A percentile compares a stretch with the other conserved stretches of the same genome.
These are phyloP conservation scores for Psittacus erithacus DNA, from an alignment of 2,113 vertebrate species.

Conservation along the genomic window DNA sequence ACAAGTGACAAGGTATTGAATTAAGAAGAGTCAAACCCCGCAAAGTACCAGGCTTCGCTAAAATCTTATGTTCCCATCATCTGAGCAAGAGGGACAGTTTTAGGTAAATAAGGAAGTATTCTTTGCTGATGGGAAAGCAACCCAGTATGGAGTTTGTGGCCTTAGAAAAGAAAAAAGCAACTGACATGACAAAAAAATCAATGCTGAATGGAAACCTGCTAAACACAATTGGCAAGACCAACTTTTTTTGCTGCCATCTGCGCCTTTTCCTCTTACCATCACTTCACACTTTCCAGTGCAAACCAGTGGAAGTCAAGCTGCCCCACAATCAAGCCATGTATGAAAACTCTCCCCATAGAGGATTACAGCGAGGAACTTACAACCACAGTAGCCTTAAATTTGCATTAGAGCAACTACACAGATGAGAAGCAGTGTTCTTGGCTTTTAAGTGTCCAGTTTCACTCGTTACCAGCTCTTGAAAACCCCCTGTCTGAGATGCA, in stretches of 20 bases:
- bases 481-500: background rate
- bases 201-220: background rate
- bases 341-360: background rate
- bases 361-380: background rate
- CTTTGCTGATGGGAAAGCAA: background rate
- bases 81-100: background rate
- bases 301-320: background rate
- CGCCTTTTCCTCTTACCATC: background rate
- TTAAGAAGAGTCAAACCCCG: background rate
- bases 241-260: background rate
- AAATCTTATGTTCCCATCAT: background rate
- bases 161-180: background rate
- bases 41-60: background rate
- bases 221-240: background rate
- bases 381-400: background rate
- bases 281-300: background rate
- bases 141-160: accelerated
- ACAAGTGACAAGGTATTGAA: background rate
- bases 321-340: background rate
- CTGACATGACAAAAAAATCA: background rate
- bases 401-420: background rate
- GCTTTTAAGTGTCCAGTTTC: background rate
- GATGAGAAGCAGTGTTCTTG: background rate
- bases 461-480: background rate
- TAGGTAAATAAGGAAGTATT: background rate